phyloP scores from a whole-genome alignment of 2,888 invertebrate species.

The Hoplodrina ambigua region DNA sequence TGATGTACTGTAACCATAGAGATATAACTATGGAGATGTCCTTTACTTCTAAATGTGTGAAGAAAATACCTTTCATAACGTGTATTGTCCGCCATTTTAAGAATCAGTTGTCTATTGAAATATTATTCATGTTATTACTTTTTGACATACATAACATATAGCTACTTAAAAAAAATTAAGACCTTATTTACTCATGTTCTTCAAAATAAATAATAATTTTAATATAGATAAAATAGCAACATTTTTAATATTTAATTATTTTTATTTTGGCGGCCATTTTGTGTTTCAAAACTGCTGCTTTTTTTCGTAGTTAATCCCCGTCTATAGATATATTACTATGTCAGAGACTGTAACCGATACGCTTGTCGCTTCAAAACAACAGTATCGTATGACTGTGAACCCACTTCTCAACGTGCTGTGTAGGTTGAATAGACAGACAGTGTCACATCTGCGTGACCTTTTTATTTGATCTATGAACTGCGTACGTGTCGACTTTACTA shows the following conservation, averaged over 20 bases:
- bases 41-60: not conserved
- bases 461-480: constrained; percentile 48
- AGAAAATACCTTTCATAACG: no score
- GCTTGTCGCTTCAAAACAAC: constrained; percentile 53
- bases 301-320: not conserved
- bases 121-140: no score
- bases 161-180: no score
- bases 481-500: constrained; percentile 5
- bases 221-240: no score
- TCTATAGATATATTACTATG: not conserved
- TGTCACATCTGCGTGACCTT: constrained; percentile 45
- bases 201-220: no score
- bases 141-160: no score
- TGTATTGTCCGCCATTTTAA: no score
- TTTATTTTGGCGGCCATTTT: not conserved
- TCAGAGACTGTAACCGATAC: constrained; percentile 59
- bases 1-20: constrained; percentile 39
- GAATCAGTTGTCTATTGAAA: no score
- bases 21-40: not conserved
- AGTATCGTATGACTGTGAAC: constrained; percentile 59
- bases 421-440: constrained; percentile 28
- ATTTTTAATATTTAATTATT: no score
- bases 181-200: no score
- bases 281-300: not conserved
- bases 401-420: constrained; percentile 22